Percentiles rank a stretch among this genome's conserved stretches.
These are phyloP conservation scores for Drosophila carrolli DNA, from an alignment of 1,140 invertebrate genomes.

Conservation along the genomic window DNA sequence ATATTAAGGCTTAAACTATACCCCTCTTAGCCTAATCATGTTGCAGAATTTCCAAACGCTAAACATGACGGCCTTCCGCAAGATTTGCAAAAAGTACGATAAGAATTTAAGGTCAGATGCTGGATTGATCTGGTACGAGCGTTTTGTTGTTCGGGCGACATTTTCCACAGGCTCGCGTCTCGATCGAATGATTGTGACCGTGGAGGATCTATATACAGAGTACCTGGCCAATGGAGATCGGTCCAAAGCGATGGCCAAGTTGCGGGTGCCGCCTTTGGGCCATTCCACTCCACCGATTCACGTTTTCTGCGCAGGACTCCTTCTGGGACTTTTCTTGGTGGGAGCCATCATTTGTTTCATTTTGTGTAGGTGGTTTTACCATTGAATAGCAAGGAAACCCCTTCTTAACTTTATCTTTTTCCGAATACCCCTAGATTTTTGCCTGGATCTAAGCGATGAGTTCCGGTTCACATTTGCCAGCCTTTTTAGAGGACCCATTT, in stretches of 20 bases:
- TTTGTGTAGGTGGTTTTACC: conserved; percentile 84
- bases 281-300: conserved; percentile 87
- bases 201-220: conserved; percentile 88
- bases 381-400: not conserved
- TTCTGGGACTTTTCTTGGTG: conserved; percentile 87
- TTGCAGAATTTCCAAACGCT: conserved; percentile 95
- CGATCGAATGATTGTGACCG: conserved; percentile 86
- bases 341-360: conserved; percentile 86
- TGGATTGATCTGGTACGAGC: conserved; percentile 29
- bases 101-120: conserved; percentile 86
- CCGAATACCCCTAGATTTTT: conserved; percentile 50
- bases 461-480: conserved; percentile 17
- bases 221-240: conserved; percentile 89
- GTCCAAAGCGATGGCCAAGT: conserved; percentile 89
- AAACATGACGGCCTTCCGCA: conserved; percentile 99
- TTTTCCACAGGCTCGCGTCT: conserved; percentile 24
- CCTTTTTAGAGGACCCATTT: conserved; percentile 88
- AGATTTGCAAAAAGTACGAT: conserved; percentile 99
- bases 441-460: conserved; percentile 37
- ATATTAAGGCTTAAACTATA: not conserved
- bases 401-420: not conserved
- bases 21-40: conserved; percentile 91
- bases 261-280: conserved; percentile 89
- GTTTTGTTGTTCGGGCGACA: not conserved
- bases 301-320: conserved; percentile 88